These are phyloP conservation scores for Drosophila malerkotliana DNA, from an alignment of 1,140 invertebrate species.

Conservation along the genomic window DNA sequence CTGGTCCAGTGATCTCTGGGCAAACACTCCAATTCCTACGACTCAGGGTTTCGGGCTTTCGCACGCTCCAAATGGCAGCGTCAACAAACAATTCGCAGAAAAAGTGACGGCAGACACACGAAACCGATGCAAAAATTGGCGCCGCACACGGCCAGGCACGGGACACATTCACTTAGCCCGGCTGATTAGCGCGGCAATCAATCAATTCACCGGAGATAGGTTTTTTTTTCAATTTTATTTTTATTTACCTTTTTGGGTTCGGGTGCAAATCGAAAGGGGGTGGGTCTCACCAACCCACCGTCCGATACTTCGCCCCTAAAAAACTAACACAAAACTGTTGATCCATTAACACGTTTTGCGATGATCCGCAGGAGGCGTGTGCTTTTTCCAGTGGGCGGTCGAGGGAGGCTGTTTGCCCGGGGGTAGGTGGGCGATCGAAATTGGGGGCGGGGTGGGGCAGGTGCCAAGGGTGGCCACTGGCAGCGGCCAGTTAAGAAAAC, in stretches of 20 bases:
- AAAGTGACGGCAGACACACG: conserved; percentile 18
- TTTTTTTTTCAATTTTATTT: not conserved
- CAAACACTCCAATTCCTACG: conserved; percentile 3
- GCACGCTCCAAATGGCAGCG: conserved; percentile 58
- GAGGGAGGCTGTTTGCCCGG: not conserved
- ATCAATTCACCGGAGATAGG: conserved; percentile 14
- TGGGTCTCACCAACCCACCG: conserved; percentile 40
- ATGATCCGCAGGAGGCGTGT: conserved; percentile 42
- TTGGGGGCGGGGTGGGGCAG: not conserved
- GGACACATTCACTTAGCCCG: conserved; percentile 40
- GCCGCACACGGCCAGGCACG: conserved; percentile 62
- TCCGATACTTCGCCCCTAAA: conserved; percentile 20
- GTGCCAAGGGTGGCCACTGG: not conserved
- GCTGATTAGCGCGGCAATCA: conserved; percentile 67
- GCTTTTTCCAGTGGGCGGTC: not conserved
- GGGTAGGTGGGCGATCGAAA: not conserved
- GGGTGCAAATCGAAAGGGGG: conserved; percentile 22
- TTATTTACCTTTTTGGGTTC: not conserved
- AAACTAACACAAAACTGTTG: conserved; percentile 67
- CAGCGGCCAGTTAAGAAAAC: conserved; percentile 54
- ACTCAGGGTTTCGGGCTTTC: conserved; percentile 38
- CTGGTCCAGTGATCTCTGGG: conserved; percentile 21
- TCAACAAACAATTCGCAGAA: conserved; percentile 29
- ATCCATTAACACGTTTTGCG: conserved; percentile 73
- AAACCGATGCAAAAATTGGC: conserved; percentile 27